phyloP scores from a whole-genome alignment of 2,888 invertebrate genomes.

The Drosophila nigricruria region DNA sequence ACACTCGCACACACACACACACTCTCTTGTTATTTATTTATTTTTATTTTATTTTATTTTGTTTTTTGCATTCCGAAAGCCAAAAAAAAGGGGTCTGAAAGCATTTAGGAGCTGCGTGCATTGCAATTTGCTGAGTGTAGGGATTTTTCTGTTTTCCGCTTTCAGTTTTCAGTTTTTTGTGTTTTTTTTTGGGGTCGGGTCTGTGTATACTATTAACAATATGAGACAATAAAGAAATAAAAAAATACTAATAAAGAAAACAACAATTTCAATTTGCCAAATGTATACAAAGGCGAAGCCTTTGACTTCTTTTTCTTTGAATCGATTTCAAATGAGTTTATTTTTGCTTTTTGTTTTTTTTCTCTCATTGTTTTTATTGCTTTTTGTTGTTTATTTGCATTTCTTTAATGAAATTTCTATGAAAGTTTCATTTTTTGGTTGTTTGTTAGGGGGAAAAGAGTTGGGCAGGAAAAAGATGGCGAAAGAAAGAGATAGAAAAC shows the following conservation, averaged over 20 bases:
- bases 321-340: slow-evolving; percentile 59
- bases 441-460: neutral
- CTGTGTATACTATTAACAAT: slow-evolving; percentile 44
- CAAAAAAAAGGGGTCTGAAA: slow-evolving; percentile 30
- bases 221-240: slow-evolving; percentile 10
- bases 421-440: neutral
- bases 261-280: slow-evolving; percentile 44
- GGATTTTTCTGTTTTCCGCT: slow-evolving; percentile 21
- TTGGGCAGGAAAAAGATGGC: neutral
- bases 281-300: slow-evolving; percentile 24
- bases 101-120: slow-evolving; percentile 24
- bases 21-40: slow-evolving; percentile 20
- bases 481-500: neutral
- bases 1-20: too few relatives aligned
- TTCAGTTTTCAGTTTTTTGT: slow-evolving; percentile 9
- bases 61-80: slow-evolving; percentile 51
- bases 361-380: slow-evolving; percentile 26
- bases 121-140: slow-evolving; percentile 24
- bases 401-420: neutral
- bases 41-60: slow-evolving; percentile 13
- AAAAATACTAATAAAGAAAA: slow-evolving; percentile 17
- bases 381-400: slow-evolving; percentile 31
- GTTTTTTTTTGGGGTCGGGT: neutral
- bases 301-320: slow-evolving; percentile 45
- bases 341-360: slow-evolving; percentile 16